A percentile compares a stretch with the other conserved stretches of the same genome.
These are phyloP conservation scores for Typhlomys cinereus DNA, from an alignment of 2,113 vertebrate species.

Conservation along the genomic window DNA sequence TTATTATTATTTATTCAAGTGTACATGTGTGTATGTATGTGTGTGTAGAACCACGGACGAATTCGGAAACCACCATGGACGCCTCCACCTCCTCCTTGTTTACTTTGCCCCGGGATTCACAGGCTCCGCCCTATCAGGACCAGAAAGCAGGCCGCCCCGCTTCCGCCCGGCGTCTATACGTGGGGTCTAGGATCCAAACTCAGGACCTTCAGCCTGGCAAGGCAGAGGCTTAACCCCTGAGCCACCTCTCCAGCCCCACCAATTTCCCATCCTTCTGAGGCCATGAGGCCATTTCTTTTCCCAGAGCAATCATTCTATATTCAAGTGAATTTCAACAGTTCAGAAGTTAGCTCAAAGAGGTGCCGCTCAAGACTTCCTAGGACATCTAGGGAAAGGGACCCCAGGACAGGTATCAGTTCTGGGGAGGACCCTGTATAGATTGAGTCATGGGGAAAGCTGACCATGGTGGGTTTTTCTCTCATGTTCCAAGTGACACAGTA, in stretches of 20 bases:
- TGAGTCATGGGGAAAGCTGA: not conserved
- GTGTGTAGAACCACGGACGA: too few relatives aligned
- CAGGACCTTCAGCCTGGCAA: too few relatives aligned
- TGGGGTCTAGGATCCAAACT: too few relatives aligned
- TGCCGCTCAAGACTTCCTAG: not conserved
- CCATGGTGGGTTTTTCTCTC: not conserved
- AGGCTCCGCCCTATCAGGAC: not conserved
- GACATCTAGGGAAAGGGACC: not conserved
- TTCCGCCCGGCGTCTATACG: too few relatives aligned
- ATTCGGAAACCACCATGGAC: not conserved
- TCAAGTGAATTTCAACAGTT: not conserved
- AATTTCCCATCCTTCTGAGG: not conserved
- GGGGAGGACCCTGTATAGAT: not conserved
- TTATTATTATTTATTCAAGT: too few relatives aligned
- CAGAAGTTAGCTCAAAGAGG: not conserved
- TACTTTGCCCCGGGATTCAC: not conserved
- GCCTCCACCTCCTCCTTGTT: not conserved
- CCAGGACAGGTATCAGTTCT: not conserved
- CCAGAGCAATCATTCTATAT: fast-evolving
- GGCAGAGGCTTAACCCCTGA: too few relatives aligned
- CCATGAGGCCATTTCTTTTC: fast-evolving
- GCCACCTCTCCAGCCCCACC: too few relatives aligned
- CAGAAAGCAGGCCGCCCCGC: too few relatives aligned
- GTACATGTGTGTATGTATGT: too few relatives aligned
- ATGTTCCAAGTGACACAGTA: not conserved